phyloP scores from a whole-genome alignment of 2,113 vertebrate genomes.

The Chaenogobius annularis region DNA sequence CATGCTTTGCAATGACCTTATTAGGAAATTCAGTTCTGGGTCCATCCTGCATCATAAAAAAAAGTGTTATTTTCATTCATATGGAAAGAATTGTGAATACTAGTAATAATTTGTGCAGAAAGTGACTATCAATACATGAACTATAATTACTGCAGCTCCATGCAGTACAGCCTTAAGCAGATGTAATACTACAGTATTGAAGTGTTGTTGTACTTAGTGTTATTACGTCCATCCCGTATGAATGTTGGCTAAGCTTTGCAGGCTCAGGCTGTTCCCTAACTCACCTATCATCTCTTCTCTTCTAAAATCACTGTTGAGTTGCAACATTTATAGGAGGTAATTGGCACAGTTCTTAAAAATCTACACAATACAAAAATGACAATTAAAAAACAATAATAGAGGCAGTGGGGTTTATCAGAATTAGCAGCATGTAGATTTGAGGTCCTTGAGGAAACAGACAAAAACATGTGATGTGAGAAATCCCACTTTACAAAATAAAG shows the following conservation, averaged over 20 bases:
- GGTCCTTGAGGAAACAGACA: constrained; percentile 66
- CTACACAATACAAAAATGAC: constrained; percentile 3
- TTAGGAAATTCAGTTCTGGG: constrained; percentile 65
- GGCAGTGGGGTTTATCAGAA: no score
- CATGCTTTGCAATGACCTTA: constrained; percentile 73
- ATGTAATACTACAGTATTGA: constrained; percentile 73
- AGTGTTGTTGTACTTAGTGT: constrained; percentile 91
- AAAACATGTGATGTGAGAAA: constrained; percentile 66
- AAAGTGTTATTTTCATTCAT: constrained; percentile 77
- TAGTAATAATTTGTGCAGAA: constrained; percentile 79
- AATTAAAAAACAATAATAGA: not conserved
- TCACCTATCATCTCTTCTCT: constrained; percentile 56
- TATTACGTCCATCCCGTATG: constrained; percentile 88
- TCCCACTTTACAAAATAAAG: constrained; percentile 50
- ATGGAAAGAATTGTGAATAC: constrained; percentile 72
- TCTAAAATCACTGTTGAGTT: constrained; percentile 35
- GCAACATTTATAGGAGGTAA: constrained; percentile 32
- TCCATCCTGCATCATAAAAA: constrained; percentile 70
- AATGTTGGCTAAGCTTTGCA: constrained; percentile 83
- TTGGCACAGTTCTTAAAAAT: constrained; percentile 22
- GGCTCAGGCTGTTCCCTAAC: constrained; percentile 52
- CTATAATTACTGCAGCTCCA: constrained; percentile 71
- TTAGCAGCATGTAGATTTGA: constrained; percentile 40
- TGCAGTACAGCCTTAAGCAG: constrained; percentile 80
- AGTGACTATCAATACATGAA: constrained; percentile 87